Evolutionary conservation across 2,888 invertebrate species (phyloP).

Genomic region (Micropterix aruncella): DNA sequence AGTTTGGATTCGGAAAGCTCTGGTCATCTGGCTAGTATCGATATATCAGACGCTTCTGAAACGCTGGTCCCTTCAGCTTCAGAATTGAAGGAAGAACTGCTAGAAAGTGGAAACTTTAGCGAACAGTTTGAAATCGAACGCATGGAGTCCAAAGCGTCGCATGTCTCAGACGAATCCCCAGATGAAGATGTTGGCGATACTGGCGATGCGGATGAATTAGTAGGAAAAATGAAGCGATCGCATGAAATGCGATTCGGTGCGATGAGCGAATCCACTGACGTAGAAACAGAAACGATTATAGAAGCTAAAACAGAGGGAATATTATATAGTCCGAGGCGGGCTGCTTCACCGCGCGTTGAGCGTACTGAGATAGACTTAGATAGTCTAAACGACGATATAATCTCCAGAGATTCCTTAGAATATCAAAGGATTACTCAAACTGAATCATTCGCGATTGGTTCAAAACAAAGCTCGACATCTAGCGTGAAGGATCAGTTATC

Average conservation of each 20-base stretch:
- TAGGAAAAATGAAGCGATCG: slow-evolving; percentile 74
- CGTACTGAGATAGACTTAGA: slow-evolving; percentile 9
- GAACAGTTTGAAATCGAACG: slow-evolving; percentile 35
- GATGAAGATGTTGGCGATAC: slow-evolving; percentile 39
- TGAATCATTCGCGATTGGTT: slow-evolving; percentile 25
- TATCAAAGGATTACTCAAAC: slow-evolving; percentile 37
- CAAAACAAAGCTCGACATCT: slow-evolving; percentile 44
- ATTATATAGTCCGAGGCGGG: slow-evolving; percentile 9
- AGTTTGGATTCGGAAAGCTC: slow-evolving; percentile 83
- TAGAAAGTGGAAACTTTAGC: slow-evolving; percentile 45
- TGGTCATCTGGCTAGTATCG: slow-evolving; percentile 76
- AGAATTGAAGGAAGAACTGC: slow-evolving; percentile 62
- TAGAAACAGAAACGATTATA: slow-evolving; percentile 10
- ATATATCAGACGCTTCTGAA: slow-evolving; percentile 85
- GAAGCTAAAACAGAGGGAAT: slow-evolving; percentile 9
- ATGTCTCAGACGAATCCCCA: slow-evolving; percentile 38
- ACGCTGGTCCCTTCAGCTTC: slow-evolving; percentile 84
- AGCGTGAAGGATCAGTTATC: slow-evolving; percentile 36
- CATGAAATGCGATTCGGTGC: slow-evolving; percentile 77
- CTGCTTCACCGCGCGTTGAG: slow-evolving; percentile 15
- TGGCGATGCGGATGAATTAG: slow-evolving; percentile 34
- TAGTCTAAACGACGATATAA: slow-evolving; percentile 24
- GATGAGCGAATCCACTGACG: slow-evolving; percentile 37
- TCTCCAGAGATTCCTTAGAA: slow-evolving; percentile 27
- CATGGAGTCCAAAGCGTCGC: background rate